Conservation (phyloP, 2,888 invertebrate genomes). For the Monopis laevigella region DNA sequence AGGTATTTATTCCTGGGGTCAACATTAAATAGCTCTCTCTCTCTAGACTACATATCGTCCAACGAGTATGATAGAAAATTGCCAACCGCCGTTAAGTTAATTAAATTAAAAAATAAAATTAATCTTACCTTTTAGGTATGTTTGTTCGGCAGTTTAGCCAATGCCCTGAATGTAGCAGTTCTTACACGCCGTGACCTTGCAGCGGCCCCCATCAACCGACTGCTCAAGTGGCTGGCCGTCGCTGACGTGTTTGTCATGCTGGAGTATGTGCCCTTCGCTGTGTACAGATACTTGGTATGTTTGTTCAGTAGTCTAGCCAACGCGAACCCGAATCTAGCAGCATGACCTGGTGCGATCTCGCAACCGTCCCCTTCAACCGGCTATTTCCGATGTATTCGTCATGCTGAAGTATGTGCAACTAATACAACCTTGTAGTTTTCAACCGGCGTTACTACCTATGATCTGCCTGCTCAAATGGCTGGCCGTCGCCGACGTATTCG, state of each 20-base stretch:
- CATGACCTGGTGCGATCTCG: constrained; percentile 84
- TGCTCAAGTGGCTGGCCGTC: constrained; percentile 85
- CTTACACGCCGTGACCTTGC: constrained; percentile 84
- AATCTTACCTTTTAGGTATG: too few relatives aligned
- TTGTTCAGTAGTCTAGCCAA: constrained; percentile 89
- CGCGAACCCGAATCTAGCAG: constrained; percentile 87
- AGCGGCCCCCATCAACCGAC: constrained; percentile 85
- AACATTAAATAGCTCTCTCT: too few relatives aligned
- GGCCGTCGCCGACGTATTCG: constrained; percentile 88
- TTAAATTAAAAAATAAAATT: too few relatives aligned
- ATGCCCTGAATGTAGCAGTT: constrained; percentile 88
- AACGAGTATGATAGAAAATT: too few relatives aligned
- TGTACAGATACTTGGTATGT: constrained; percentile 84
- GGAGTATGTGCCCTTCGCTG: constrained; percentile 67
- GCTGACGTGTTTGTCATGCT: constrained; percentile 93
- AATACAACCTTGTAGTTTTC: too few relatives aligned
- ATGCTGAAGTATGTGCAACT: constrained; percentile 81
- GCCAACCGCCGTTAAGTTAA: too few relatives aligned
- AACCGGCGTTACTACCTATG: too few relatives aligned
- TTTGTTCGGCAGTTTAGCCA: constrained; percentile 86
- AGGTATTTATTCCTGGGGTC: too few relatives aligned
- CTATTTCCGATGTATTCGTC: constrained; percentile 91
- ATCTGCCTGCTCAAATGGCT: too few relatives aligned
- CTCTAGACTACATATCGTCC: too few relatives aligned
- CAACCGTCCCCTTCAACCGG: constrained; percentile 84